A percentile compares a stretch with the other conserved stretches of the same genome.
phyloP scores from a whole-genome alignment of 2,113 vertebrate species.

The human region DNA sequence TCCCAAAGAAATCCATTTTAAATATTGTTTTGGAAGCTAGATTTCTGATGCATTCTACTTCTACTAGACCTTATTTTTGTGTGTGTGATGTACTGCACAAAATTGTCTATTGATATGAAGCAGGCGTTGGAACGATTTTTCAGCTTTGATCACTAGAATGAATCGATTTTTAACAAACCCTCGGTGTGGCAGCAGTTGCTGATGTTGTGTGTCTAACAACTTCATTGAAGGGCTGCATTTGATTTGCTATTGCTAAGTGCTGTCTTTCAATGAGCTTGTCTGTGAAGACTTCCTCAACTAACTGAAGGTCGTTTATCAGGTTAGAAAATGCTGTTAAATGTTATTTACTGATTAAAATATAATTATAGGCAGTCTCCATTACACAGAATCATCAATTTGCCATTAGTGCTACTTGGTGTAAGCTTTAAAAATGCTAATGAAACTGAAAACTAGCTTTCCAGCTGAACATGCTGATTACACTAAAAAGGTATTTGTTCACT shows the following conservation, averaged over 20 bases:
- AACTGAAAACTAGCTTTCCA: constrained; percentile 81
- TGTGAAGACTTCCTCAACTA: constrained; percentile 78
- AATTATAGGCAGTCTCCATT: constrained; percentile 84
- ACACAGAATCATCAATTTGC: constrained; percentile 83
- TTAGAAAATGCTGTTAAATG: constrained; percentile 86
- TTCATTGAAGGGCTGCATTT: constrained; percentile 77
- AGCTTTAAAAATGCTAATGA: constrained; percentile 74
- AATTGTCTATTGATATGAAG: constrained; percentile 78
- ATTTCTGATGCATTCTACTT: constrained; percentile 44
- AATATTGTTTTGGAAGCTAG: constrained; percentile 72
- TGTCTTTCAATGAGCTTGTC: constrained; percentile 74
- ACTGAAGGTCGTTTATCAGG: constrained; percentile 82
- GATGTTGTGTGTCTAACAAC: constrained; percentile 67
- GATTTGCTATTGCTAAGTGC: constrained; percentile 83
- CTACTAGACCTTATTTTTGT: constrained; percentile 56
- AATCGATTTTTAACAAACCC: constrained; percentile 78
- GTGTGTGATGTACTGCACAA: constrained; percentile 66
- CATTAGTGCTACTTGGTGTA: constrained; percentile 79
- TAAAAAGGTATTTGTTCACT: constrained; percentile 66
- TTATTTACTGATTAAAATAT: constrained; percentile 87
- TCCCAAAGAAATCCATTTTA: constrained; percentile 76
- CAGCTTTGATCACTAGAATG: constrained; percentile 77
- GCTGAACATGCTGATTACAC: constrained; percentile 72
- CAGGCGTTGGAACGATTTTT: constrained; percentile 66
- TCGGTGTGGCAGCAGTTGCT: not conserved